Conservation (phyloP, 2,888 invertebrate genomes). For the Perithous albicinctus region DNA sequence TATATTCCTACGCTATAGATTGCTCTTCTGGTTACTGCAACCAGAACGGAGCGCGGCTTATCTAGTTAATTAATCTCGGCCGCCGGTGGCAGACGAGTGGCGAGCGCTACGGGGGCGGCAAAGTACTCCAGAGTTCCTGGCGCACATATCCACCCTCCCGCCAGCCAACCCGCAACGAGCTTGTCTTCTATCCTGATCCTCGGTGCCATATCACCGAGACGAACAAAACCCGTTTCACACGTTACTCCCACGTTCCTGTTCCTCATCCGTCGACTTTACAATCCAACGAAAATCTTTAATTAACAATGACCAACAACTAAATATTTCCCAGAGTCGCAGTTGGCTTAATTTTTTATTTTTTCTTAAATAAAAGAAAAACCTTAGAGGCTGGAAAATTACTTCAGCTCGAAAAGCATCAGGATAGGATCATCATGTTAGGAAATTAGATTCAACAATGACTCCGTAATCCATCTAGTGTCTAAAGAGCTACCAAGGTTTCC, state of each 20-base stretch:
- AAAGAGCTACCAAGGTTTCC: neutral
- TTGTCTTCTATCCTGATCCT: conserved; percentile 30
- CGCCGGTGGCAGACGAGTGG: conserved; percentile 74
- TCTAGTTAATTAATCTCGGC: conserved; percentile 84
- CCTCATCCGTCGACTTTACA: neutral
- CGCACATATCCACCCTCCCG: conserved; percentile 45
- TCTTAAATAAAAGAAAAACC: neutral
- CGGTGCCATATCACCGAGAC: conserved; percentile 36
- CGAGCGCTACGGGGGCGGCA: conserved; percentile 50
- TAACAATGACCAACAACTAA: neutral
- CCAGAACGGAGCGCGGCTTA: conserved; percentile 71
- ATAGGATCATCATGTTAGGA: neutral
- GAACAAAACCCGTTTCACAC: conserved; percentile 25
- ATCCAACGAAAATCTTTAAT: neutral
- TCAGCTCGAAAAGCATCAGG: neutral
- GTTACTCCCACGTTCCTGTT: conserved; percentile 5
- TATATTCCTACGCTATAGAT: conserved; percentile 47
- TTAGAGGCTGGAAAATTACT: too few species aligned
- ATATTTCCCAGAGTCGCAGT: neutral
- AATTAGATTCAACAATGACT: neutral
- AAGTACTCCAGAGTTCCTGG: conserved; percentile 45
- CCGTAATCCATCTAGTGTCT: conserved; percentile 32
- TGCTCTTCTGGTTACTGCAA: conserved; percentile 60
- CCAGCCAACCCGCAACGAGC: conserved; percentile 37
- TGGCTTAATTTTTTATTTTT: neutral